Evolutionary conservation across 2,888 invertebrate species (phyloP), one percentile per base, ranked within the genome.

Genomic region (Cordilura impudica): DNA sequence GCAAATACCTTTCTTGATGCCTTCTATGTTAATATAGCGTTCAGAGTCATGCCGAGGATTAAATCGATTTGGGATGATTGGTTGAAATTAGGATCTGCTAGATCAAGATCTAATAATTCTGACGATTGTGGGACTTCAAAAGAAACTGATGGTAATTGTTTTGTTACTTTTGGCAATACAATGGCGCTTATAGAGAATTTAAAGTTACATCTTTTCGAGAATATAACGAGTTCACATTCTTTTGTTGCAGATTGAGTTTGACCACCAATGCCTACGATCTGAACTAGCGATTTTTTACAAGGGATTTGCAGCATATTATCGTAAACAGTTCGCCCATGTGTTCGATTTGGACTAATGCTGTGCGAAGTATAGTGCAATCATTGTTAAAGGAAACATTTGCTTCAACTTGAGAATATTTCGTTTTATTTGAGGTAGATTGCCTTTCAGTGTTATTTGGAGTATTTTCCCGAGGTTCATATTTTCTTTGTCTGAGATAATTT

Each of bases 301-400:
- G 47, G 47, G 16, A 47, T 16, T 47, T 47, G 26, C 6, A 26
- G 26, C 3, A 26, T 26, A 26, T 49, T 19, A 49, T 21, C 12
- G 21, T 4, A 21, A 49, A 49, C 4, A 49, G 49, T 21, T 49
- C 7, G 2, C 21, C 21, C 7, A 12, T 19, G 10, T 49, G 49
- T 21, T 6, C 49, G 4, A 49, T 49, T 18, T 49, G 21, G 10
- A 19, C 49, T 21, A 49, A 49, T 12, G 49, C 49, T 21, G 49
- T 49, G 1, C 49, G 49, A 4, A 49, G 49, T 8, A 49, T 4
- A 21, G 19, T 49, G 7, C 3, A 21, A 7, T 21, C 49, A 21
- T 21, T 49, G 21, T 49, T 49, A 26, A 26, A 45, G 45, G 56
- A 35, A 7, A 58, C 35, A 21, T 58, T 58, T 3, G 56, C 39